These are phyloP conservation scores for Hypselothyrea guttata DNA, from an alignment of 2,888 invertebrate species.

Conservation along the genomic window DNA sequence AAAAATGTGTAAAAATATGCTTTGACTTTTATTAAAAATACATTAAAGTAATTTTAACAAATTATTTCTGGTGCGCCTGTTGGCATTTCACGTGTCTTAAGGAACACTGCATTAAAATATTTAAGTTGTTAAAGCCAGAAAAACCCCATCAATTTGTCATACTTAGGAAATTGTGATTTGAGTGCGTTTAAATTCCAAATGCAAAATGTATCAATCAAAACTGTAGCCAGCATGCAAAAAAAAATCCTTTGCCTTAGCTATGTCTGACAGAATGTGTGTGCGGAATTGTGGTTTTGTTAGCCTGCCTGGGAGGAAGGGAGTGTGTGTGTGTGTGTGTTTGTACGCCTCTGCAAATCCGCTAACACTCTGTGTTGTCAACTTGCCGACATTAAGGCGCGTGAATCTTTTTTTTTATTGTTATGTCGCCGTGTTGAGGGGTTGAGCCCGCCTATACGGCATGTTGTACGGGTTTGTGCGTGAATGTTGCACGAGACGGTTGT, in stretches of 20 bases:
- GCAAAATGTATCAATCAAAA: constrained; percentile 72
- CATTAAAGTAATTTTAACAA: too few relatives aligned
- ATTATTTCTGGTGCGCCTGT: too few relatives aligned
- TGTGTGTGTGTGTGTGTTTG: constrained; percentile 18
- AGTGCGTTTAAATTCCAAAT: constrained; percentile 51
- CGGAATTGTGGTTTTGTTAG: constrained; percentile 1
- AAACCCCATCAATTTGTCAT: constrained; percentile 57
- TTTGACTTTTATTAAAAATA: too few relatives aligned
- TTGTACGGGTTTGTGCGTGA: not conserved
- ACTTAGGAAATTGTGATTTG: constrained; percentile 49
- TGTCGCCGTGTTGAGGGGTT: constrained; percentile 52
- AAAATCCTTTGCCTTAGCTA: constrained; percentile 52
- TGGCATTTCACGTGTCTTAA: too few relatives aligned
- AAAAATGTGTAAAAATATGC: too few relatives aligned
- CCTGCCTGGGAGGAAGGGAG: constrained; percentile 15
- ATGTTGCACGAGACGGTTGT: not conserved
- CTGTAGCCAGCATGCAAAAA: constrained; percentile 47
- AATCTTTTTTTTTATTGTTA: constrained; percentile 71
- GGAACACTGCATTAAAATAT: not conserved
- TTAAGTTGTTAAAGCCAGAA: constrained; percentile 14
- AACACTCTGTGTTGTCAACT: constrained; percentile 75
- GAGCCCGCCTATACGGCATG: constrained; percentile 3
- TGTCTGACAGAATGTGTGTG: constrained; percentile 3
- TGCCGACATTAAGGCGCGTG: constrained; percentile 73
- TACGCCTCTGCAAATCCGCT: constrained; percentile 62